phyloP scores from a whole-genome alignment of 2,113 vertebrate species.

The Urocitellus parryii region DNA sequence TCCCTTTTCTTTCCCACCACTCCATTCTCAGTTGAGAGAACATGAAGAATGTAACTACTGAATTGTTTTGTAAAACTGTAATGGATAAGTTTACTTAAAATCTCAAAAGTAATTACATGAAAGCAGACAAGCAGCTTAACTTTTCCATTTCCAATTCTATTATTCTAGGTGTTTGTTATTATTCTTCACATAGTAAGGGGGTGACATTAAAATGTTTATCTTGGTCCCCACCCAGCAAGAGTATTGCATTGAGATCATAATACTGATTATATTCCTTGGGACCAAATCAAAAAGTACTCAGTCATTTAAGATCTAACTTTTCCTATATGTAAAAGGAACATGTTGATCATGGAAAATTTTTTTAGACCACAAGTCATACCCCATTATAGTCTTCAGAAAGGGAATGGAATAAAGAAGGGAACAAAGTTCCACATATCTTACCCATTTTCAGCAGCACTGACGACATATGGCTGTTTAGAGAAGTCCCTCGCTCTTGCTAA shows the following conservation, averaged over 20 bases:
- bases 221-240: not conserved
- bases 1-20: not conserved
- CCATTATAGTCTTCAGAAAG: not conserved
- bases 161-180: not conserved
- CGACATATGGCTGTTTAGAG: slow-evolving; percentile 89
- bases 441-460: slow-evolving; percentile 91
- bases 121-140: not conserved
- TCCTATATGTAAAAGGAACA: not conserved
- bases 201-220: not conserved
- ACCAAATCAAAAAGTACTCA: not conserved
- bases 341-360: not conserved
- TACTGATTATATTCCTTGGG: not conserved
- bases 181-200: not conserved
- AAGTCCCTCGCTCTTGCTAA: slow-evolving; percentile 91
- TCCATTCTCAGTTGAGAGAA: not conserved
- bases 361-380: not conserved
- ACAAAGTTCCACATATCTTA: slow-evolving; percentile 36
- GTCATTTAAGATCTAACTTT: not conserved
- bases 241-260: not conserved
- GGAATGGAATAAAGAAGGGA: not conserved
- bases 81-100: slow-evolving; percentile 19
- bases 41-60: not conserved
- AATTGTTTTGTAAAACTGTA: slow-evolving; percentile 15
- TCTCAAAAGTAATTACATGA: not conserved
- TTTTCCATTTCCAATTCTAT: not conserved